Evolutionary conservation across 2,113 vertebrate species (phyloP), one percentile per base, ranked within the genome.

Genomic region (Cercocebus atys): DNA sequence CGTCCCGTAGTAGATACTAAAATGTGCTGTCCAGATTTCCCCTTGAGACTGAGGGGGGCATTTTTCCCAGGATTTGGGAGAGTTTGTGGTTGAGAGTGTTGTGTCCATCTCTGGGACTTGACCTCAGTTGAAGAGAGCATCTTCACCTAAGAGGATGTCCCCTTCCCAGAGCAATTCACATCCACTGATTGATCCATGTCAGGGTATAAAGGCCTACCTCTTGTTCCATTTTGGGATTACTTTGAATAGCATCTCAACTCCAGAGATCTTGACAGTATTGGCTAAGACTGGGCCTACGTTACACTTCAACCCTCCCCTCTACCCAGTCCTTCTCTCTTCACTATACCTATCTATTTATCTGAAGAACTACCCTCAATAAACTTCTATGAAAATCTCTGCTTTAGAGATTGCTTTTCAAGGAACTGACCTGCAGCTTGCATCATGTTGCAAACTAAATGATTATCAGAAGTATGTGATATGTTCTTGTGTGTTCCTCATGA

Each of bases 381-480:
- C 8, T 45, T 47, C 30, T 40, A 25, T 64, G n/a, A 38, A 87
- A 73, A 90, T 88, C n/a, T 88, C 47, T 96, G 84, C 70, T 47
- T 82, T 45, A 47, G 57, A 47, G 20, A 75, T 7, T 81, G 10
- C 22, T 92, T 82, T 43, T 64, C 27, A 55, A 25, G 38, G 17
- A 93, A 61, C 22, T 22, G 55, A 59, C 32, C 30, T 68, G 38
- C 12, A 57, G 43, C 27, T 20, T 45, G 16, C 35, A 5, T 68
- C 25, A 11, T 40, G 0, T 66, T 47, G 57, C 8, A 30, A 84
- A 23, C 35, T 40, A 55, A 18, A 35, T 50, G 17, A 8, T 89
- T 81, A 25, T 61, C 16, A 82, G 79, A 89, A 90, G 57, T 52
- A 27, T 7, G 0, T 66, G n/a, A 50, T 6, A 0, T 61, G 8